Conservation (phyloP, 2,113 vertebrate genomes). For the Scartelaos histophorus region DNA sequence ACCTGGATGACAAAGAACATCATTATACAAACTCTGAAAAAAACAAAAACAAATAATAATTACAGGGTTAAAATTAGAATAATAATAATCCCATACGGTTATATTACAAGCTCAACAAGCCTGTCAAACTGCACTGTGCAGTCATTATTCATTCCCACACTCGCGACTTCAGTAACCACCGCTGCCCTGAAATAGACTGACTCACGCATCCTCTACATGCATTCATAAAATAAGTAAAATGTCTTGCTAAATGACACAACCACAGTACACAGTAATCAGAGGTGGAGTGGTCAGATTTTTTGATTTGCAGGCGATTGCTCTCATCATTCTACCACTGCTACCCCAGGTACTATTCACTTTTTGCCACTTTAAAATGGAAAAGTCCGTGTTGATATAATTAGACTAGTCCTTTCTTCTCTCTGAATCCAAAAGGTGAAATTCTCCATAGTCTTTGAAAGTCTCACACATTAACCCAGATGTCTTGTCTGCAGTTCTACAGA, state of each 20-base stretch:
- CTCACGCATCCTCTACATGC: background rate
- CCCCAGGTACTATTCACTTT: background rate
- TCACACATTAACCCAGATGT: slow-evolving; percentile 53
- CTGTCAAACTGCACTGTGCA: background rate
- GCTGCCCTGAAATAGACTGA: background rate
- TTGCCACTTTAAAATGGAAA: background rate
- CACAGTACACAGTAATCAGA: background rate
- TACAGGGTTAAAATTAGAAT: no score
- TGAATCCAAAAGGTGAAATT: background rate
- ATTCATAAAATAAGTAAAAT: background rate
- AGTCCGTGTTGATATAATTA: background rate
- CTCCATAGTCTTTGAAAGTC: background rate
- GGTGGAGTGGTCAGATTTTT: background rate
- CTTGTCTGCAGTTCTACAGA: slow-evolving; percentile 51
- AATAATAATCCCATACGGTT: no score
- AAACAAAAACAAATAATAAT: no score
- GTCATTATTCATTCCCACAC: background rate
- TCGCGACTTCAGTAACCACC: background rate
- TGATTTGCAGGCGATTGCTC: no score
- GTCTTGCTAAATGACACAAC: background rate
- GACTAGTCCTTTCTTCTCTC: background rate
- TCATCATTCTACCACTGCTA: background rate
- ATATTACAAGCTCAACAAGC: background rate
- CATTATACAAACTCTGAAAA: no score
- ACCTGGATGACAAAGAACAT: no score